A percentile compares a stretch with the other conserved stretches of the same genome.
These are phyloP conservation scores for Polyploca ridens DNA, from an alignment of 2,888 invertebrate species.

Conservation along the genomic window DNA sequence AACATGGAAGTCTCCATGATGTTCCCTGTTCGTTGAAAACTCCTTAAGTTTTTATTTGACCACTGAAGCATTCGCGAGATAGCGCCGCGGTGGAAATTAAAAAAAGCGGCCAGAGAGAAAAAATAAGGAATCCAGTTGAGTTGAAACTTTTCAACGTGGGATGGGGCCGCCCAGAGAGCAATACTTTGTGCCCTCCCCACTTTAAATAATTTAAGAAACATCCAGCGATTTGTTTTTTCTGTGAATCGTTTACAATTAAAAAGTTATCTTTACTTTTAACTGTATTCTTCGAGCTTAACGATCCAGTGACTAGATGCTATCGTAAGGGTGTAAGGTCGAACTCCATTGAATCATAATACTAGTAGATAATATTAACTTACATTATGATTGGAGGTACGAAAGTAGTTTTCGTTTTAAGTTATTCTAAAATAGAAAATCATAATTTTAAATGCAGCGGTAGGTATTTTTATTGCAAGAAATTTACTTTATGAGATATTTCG, in stretches of 20 bases:
- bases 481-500: no score
- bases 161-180: conserved; percentile 31
- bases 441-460: no score
- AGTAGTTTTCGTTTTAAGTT: not conserved
- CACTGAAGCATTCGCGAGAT: conserved; percentile 84
- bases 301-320: not conserved
- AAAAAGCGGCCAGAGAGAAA: conserved; percentile 56
- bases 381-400: not conserved
- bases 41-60: conserved; percentile 84
- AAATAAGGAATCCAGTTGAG: conserved; percentile 53
- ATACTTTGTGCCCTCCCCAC: conserved; percentile 30
- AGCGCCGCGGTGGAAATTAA: conserved; percentile 81
- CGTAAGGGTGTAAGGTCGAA: not conserved
- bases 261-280: conserved; percentile 26
- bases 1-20: conserved; percentile 32
- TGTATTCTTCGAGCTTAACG: conserved; percentile 4
- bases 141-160: conserved; percentile 51
- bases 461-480: no score
- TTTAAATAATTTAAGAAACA: conserved; percentile 45
- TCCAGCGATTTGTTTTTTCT: conserved; percentile 39
- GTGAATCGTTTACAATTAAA: conserved; percentile 48
- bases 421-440: no score
- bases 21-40: conserved; percentile 64
- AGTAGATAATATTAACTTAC: not conserved
- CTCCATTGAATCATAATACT: not conserved